Conservation (phyloP, 2,888 invertebrate species). For the Cheilosia urbana region DNA sequence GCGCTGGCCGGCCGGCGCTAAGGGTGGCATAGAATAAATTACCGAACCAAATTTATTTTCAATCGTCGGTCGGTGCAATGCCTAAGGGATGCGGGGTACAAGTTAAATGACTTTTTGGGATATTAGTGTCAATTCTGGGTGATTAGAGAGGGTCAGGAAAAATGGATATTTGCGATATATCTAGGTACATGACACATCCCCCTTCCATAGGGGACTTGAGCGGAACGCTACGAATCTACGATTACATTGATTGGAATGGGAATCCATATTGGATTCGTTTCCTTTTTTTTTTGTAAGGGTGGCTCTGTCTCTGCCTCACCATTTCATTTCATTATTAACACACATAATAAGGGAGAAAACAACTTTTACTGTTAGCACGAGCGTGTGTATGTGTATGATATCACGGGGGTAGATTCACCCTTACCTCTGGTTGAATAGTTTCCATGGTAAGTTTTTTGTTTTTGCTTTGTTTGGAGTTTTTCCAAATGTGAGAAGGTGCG, state of each 20-base stretch:
- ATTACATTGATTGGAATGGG: slow-evolving; percentile 71
- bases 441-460: slow-evolving; percentile 45
- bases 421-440: slow-evolving; percentile 50
- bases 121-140: slow-evolving; percentile 47
- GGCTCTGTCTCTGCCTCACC: slow-evolving; percentile 27
- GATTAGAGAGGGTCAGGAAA: slow-evolving; percentile 36
- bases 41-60: slow-evolving; percentile 30
- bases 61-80: slow-evolving; percentile 18
- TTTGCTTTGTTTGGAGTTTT: slow-evolving; percentile 23
- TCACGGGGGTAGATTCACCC: slow-evolving; percentile 42
- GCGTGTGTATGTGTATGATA: background rate
- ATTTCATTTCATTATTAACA: slow-evolving; percentile 34
- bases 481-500: background rate
- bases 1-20: slow-evolving; percentile 24
- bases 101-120: slow-evolving; percentile 54
- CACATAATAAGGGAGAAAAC: slow-evolving; percentile 11
- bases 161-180: background rate
- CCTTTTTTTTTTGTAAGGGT: slow-evolving; percentile 35
- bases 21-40: slow-evolving; percentile 57
- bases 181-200: slow-evolving; percentile 8
- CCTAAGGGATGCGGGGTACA: slow-evolving; percentile 11
- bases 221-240: slow-evolving; percentile 29
- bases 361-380: slow-evolving; percentile 24
- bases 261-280: slow-evolving; percentile 67
- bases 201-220: background rate